Conservation (phyloP, 2,888 invertebrate species). For the Petrophora chlorosata region DNA sequence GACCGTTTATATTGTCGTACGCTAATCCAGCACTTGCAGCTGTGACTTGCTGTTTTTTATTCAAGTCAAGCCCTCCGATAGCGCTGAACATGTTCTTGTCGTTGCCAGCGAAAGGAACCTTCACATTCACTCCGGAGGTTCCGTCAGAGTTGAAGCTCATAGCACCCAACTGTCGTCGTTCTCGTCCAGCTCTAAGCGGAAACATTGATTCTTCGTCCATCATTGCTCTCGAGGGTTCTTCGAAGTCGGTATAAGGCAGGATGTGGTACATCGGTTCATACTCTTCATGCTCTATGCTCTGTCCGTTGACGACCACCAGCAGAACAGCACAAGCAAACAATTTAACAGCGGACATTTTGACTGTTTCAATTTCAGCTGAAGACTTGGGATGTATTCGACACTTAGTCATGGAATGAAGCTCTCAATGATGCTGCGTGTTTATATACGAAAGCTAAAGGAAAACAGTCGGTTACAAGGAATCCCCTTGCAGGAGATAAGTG, state of each 20-base stretch:
- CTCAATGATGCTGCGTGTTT: not conserved
- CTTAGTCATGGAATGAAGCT: constrained; percentile 6
- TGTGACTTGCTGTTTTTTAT: constrained; percentile 31
- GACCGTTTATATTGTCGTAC: constrained; percentile 53
- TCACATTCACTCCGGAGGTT: constrained; percentile 36
- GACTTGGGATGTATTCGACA: not conserved
- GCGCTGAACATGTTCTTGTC: constrained; percentile 50
- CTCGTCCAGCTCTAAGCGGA: constrained; percentile 17
- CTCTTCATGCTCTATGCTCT: constrained; percentile 9
- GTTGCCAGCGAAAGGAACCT: constrained; percentile 44
- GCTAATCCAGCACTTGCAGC: constrained; percentile 51
- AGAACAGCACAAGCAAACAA: constrained; percentile 10
- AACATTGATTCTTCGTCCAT: constrained; percentile 11
- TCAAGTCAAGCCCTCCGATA: constrained; percentile 40
- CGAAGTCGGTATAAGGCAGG: not conserved
- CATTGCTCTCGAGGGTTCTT: not conserved
- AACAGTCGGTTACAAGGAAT: not conserved
- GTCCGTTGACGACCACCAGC: constrained; percentile 8
- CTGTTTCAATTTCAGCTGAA: not conserved
- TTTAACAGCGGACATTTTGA: not conserved
- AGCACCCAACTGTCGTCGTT: constrained; percentile 41
- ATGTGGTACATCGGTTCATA: not conserved
- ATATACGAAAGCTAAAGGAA: constrained; percentile 5
- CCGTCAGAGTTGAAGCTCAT: constrained; percentile 45
- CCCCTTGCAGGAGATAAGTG: constrained; percentile 6